These are phyloP conservation scores for Alviniconcha strummeri DNA, from an alignment of 2,888 invertebrate genomes.

Conservation along the genomic window DNA sequence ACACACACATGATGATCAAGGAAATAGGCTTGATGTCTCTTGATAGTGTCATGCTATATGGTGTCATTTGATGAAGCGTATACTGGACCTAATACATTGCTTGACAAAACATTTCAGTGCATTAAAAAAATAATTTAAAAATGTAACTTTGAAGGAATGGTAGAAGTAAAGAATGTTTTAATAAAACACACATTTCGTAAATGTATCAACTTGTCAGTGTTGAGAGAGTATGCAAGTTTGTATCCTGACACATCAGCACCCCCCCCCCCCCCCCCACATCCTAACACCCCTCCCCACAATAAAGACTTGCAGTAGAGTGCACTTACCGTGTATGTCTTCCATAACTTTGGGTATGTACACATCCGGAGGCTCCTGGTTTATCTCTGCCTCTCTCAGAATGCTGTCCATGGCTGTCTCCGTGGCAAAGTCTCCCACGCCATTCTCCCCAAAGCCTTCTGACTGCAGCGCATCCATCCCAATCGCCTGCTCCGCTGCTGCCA, in stretches of 20 bases:
- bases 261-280: no score
- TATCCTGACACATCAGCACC: no score
- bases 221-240: no score
- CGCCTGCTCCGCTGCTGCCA: conserved; percentile 15
- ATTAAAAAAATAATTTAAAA: not conserved
- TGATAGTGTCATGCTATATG: no score
- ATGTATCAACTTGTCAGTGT: no score
- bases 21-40: no score
- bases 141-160: not conserved
- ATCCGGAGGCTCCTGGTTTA: conserved; percentile 2
- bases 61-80: no score
- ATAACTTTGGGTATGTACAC: conserved; percentile 24
- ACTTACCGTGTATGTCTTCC: conserved; percentile 28
- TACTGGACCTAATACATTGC: no score
- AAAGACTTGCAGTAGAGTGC: no score
- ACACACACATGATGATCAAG: not conserved
- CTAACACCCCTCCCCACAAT: no score
- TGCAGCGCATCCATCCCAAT: not conserved
- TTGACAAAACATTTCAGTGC: not conserved
- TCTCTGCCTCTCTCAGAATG: conserved; percentile 49
- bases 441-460: conserved; percentile 31
- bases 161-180: not conserved
- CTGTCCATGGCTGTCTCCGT: conserved; percentile 56
- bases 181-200: no score
- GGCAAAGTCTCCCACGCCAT: conserved; percentile 44